phyloP scores from a whole-genome alignment of 2,888 invertebrate genomes.

The Lithosia quadra region DNA sequence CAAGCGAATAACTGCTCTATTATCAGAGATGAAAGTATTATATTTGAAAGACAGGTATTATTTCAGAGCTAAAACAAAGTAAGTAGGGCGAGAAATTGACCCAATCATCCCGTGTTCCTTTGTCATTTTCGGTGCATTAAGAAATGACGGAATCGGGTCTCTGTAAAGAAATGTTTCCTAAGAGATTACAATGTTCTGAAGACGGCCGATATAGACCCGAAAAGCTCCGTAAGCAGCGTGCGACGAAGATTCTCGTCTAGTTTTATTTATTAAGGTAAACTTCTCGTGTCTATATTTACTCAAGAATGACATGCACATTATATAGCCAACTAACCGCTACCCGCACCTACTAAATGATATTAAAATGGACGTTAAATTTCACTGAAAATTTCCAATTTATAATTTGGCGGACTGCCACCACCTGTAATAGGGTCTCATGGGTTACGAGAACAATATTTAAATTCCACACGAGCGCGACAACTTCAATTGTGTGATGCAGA shows the following conservation, averaged over 20 bases:
- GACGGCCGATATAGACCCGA: not conserved
- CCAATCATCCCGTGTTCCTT: conserved; percentile 9
- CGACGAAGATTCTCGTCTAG: not conserved
- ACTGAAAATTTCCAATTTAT: no score
- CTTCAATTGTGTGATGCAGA: no score
- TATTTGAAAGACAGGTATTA: not conserved
- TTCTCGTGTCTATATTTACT: not conserved
- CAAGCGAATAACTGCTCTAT: not conserved
- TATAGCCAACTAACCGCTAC: no score
- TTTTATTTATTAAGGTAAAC: not conserved
- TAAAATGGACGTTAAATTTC: no score
- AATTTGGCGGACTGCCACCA: no score
- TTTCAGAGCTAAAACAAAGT: not conserved
- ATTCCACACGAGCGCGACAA: no score
- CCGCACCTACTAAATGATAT: no score
- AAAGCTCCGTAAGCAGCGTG: not conserved
- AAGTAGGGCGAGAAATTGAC: conserved; percentile 4
- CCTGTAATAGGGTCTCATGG: no score
- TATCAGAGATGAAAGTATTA: not conserved
- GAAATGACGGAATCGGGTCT: conserved; percentile 8
- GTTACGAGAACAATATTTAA: no score
- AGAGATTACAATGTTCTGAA: conserved; percentile 10
- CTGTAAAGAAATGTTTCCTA: conserved; percentile 1
- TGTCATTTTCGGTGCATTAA: conserved; percentile 2
- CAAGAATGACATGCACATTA: not conserved